Evolutionary conservation across 2,888 invertebrate genomes (phyloP).

Genomic region (Drosophila putrida): DNA sequence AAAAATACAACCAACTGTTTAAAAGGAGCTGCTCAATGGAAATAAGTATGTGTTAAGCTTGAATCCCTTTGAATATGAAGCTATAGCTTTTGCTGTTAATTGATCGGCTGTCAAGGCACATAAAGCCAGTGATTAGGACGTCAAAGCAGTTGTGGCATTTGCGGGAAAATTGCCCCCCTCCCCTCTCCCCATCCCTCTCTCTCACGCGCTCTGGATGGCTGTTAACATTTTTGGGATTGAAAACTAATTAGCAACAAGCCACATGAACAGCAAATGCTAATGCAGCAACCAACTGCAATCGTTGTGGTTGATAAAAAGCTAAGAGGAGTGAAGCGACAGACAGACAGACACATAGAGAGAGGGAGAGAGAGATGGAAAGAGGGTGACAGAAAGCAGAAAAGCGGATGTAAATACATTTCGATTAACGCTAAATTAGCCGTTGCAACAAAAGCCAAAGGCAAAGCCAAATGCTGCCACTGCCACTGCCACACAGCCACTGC

Average conservation of each 20-base stretch:
- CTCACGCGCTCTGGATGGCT: background rate
- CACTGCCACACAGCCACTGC: constrained; percentile 15
- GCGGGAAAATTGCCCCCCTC: background rate
- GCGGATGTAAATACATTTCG: constrained; percentile 59
- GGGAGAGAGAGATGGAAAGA: background rate
- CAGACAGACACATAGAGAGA: background rate
- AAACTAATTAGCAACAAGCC: constrained; percentile 62
- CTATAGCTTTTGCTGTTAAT: constrained; percentile 10
- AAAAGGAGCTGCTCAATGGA: background rate
- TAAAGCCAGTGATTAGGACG: constrained; percentile 33
- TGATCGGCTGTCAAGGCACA: constrained; percentile 29
- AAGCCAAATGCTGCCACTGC: constrained; percentile 8
- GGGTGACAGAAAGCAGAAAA: constrained; percentile 1
- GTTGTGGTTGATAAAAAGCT: constrained; percentile 14
- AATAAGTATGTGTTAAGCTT: background rate
- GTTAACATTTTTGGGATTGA: constrained; percentile 27
- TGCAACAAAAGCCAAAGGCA: constrained; percentile 37
- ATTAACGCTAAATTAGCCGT: constrained; percentile 66
- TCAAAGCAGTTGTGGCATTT: constrained; percentile 24
- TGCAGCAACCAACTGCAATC: constrained; percentile 24
- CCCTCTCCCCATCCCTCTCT: background rate
- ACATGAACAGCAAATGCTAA: constrained; percentile 24
- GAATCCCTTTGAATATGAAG: background rate
- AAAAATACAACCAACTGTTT: background rate
- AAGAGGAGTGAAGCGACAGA: background rate